phyloP scores from a whole-genome alignment of 2,113 vertebrate species.

The Eptesicus fuscus region DNA sequence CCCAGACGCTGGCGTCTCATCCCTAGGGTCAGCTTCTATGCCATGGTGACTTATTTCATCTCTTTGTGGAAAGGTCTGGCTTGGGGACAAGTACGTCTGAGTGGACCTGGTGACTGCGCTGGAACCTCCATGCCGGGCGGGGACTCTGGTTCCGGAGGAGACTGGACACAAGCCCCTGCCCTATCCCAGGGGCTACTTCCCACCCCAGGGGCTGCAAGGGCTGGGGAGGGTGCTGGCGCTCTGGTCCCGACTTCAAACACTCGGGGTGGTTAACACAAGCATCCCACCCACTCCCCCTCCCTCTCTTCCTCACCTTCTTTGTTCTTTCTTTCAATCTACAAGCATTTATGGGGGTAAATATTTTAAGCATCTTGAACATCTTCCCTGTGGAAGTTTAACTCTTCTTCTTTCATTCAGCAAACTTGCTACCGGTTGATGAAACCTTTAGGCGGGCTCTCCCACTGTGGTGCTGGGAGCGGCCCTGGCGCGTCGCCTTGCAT shows the following conservation, averaged over 20 bases:
- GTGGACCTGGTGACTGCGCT: not conserved
- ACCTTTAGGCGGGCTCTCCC: fast-evolving
- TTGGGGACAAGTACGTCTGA: slow-evolving; percentile 47
- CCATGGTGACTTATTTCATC: slow-evolving; percentile 63
- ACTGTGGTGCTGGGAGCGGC: fast-evolving
- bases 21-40: slow-evolving; percentile 56
- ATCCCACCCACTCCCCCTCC: fast-evolving
- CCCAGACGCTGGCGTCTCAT: slow-evolving; percentile 69
- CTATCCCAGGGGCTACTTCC: fast-evolving
- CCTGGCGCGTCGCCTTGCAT: fast-evolving
- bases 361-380: not conserved
- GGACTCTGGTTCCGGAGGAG: fast-evolving
- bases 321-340: not conserved
- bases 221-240: no score
- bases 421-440: not conserved
- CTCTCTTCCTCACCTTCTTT: not conserved
- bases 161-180: fast-evolving
- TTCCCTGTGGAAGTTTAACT: not conserved
- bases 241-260: fast-evolving
- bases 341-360: not conserved
- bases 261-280: fast-evolving
- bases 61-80: slow-evolving; percentile 62
- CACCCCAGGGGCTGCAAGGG: fast-evolving
- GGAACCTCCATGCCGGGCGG: fast-evolving
- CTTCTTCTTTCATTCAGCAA: not conserved